A percentile compares a stretch with the other conserved stretches of the same genome.
Evolutionary conservation across 2,888 invertebrate genomes (phyloP).

Genomic region (Smittia sp.): DNA sequence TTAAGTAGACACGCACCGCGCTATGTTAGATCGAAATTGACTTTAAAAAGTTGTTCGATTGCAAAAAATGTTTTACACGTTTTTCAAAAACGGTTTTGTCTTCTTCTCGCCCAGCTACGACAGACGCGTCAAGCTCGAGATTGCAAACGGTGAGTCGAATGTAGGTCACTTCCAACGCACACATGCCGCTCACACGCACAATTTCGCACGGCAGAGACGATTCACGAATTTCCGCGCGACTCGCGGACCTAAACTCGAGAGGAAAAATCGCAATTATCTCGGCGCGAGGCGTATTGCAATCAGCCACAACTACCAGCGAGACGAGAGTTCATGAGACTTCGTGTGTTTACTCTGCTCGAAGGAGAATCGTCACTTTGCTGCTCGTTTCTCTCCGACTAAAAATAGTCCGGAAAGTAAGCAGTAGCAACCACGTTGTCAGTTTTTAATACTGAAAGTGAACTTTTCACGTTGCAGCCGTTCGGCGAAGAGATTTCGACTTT

Average conservation of each 20-base stretch:
- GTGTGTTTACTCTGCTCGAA: background rate
- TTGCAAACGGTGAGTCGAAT: background rate
- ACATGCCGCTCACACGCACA: conserved; percentile 8
- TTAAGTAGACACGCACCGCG: conserved; percentile 1
- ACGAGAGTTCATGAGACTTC: background rate
- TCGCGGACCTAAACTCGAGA: background rate
- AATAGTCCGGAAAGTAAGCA: conserved; percentile 26
- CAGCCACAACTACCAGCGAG: background rate
- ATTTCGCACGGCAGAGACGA: background rate
- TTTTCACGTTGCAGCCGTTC: background rate
- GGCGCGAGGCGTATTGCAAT: background rate
- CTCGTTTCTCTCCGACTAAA: background rate
- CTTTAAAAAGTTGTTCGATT: background rate
- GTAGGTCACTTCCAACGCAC: conserved; percentile 25
- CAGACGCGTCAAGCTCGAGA: background rate
- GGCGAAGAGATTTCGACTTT: too few species aligned
- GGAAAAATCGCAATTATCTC: conserved; percentile 5
- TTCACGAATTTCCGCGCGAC: conserved; percentile 15
- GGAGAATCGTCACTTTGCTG: background rate
- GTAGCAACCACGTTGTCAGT: conserved; percentile 31
- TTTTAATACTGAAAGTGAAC: conserved; percentile 31
- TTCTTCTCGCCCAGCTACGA: background rate
- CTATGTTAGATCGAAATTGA: background rate
- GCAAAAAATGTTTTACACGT: conserved; percentile 1
- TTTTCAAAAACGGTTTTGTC: background rate